Conservation (phyloP, 2,113 vertebrate genomes). For the Campylorhamphus procurvoides region DNA sequence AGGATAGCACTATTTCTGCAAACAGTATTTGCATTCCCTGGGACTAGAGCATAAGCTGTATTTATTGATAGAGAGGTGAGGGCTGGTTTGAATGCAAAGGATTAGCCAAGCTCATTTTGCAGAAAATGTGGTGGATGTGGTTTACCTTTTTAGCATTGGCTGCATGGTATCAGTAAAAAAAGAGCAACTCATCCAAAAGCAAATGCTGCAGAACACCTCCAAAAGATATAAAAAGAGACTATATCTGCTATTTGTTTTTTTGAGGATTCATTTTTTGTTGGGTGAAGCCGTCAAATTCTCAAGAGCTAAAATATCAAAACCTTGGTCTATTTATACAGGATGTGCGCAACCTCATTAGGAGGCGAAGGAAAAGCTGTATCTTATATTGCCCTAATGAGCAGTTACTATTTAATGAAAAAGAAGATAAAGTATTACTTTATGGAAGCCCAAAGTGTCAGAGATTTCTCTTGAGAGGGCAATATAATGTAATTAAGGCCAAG, state of each 20-base stretch:
- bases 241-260: rapidly evolving
- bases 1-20: constrained; percentile 38
- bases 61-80: constrained; percentile 1
- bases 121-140: neutral
- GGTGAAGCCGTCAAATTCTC: neutral
- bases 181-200: neutral
- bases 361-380: neutral
- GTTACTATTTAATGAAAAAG: constrained; percentile 36
- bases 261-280: neutral
- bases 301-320: neutral
- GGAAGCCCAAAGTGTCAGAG: neutral
- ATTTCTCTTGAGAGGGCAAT: constrained; percentile 21
- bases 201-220: neutral
- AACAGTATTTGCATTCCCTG: constrained; percentile 21
- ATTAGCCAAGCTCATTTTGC: neutral
- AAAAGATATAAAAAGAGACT: neutral
- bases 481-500: constrained; percentile 39
- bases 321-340: neutral
- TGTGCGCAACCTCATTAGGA: neutral
- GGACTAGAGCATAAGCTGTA: neutral
- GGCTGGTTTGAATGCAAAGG: constrained; percentile 4
- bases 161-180: neutral
- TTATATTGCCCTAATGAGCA: neutral
- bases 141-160: neutral
- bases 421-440: neutral